Evolutionary conservation across 2,888 invertebrate species (phyloP).

Genomic region (Agriopis leucophaearia): DNA sequence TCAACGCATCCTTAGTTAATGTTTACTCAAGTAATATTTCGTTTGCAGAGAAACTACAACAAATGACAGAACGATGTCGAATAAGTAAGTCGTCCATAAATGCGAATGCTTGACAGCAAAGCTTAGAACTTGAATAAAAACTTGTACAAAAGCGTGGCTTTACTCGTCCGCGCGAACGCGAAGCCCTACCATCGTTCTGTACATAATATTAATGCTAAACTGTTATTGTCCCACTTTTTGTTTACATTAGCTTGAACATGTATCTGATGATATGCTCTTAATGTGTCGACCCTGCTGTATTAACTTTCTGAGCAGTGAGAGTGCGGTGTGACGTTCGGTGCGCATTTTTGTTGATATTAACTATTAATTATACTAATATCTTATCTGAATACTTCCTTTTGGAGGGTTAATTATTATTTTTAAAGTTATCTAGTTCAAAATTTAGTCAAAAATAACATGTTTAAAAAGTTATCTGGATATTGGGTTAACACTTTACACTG

Average conservation of each 20-base stretch:
- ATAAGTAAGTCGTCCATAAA: slow-evolving; percentile 72
- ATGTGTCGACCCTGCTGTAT: slow-evolving; percentile 20
- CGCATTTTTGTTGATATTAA: slow-evolving; percentile 27
- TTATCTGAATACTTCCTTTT: slow-evolving; percentile 4
- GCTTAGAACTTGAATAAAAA: slow-evolving; percentile 28
- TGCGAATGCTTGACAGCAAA: slow-evolving; percentile 28
- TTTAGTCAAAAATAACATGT: background rate
- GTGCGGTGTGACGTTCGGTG: slow-evolving; percentile 35
- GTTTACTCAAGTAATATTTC: slow-evolving; percentile 60
- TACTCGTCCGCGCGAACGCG: slow-evolving; percentile 49
- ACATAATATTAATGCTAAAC: slow-evolving; percentile 46
- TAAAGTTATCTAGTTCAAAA: background rate
- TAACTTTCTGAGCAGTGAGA: slow-evolving; percentile 28
- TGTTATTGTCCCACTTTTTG: slow-evolving; percentile 28
- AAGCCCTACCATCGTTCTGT: slow-evolving; percentile 59
- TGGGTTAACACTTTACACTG: background rate
- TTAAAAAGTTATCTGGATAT: background rate
- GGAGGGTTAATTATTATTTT: background rate
- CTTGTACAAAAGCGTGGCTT: slow-evolving; percentile 51
- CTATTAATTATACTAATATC: slow-evolving; percentile 32
- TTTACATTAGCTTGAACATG: slow-evolving; percentile 25
- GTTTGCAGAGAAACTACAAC: slow-evolving; percentile 72
- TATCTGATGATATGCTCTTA: slow-evolving; percentile 26
- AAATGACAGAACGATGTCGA: slow-evolving; percentile 83
- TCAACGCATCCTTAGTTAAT: slow-evolving; percentile 46